A percentile compares a stretch with the other conserved stretches of the same genome.
Evolutionary conservation across 2,113 vertebrate species (phyloP).

Genomic region (Oncorhynchus clarkii): DNA sequence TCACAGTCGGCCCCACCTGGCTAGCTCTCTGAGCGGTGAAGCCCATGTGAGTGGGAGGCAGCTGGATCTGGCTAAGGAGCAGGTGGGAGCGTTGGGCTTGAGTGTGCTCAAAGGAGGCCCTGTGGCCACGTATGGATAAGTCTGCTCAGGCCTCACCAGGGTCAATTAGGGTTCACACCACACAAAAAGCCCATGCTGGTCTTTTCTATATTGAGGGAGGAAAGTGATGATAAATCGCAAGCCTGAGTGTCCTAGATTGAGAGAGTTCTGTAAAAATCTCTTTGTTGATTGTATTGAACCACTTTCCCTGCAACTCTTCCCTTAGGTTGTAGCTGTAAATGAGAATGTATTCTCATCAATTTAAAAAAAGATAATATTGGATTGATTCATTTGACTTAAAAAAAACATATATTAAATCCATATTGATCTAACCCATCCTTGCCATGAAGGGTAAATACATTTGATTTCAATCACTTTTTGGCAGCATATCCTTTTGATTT

Average conservation of each 20-base stretch:
- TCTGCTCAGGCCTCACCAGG: conserved; percentile 20
- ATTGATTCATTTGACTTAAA: no score
- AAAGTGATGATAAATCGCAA: background rate
- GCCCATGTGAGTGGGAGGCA: conserved; percentile 2
- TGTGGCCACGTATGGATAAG: conserved; percentile 15
- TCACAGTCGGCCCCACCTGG: conserved; percentile 19
- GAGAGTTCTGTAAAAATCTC: background rate
- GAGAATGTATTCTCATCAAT: background rate
- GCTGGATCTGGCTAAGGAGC: conserved; percentile 8
- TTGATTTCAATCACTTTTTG: no score
- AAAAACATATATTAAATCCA: background rate
- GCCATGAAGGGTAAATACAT: no score
- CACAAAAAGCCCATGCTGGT: conserved; percentile 8
- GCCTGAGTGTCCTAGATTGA: background rate
- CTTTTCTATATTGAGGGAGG: background rate
- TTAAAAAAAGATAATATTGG: background rate
- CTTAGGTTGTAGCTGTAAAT: background rate
- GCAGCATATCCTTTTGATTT: no score
- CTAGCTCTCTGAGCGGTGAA: conserved; percentile 12
- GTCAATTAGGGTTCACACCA: conserved; percentile 27
- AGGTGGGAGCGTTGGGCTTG: conserved; percentile 25
- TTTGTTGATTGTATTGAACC: background rate
- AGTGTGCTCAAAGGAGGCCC: conserved; percentile 12
- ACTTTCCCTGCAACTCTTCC: background rate
- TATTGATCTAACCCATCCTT: background rate